These are phyloP conservation scores for Trichogramma evanescens DNA, from an alignment of 2,888 invertebrate genomes.

Conservation along the genomic window DNA sequence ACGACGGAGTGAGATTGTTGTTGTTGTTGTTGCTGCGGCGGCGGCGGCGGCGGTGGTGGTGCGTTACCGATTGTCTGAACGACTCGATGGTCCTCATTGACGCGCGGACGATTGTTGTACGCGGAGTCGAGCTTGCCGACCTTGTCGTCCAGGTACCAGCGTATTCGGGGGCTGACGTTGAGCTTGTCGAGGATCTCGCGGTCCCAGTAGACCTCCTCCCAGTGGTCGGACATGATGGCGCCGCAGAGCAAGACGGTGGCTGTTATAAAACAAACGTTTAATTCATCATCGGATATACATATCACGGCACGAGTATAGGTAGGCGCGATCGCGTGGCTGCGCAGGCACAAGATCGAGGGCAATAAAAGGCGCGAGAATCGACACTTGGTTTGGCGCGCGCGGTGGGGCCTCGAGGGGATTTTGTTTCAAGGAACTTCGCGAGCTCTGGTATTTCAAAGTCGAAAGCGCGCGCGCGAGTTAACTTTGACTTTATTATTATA, in stretches of 20 bases:
- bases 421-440: too few species aligned
- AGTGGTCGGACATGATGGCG: constrained; percentile 84
- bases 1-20: background rate
- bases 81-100: background rate
- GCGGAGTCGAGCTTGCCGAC: constrained; percentile 57
- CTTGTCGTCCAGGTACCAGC: constrained; percentile 68
- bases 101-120: constrained; percentile 6
- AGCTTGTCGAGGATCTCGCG: constrained; percentile 55
- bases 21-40: background rate
- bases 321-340: too few species aligned
- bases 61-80: background rate
- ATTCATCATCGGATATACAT: too few species aligned
- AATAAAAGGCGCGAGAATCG: too few species aligned
- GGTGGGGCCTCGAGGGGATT: too few species aligned
- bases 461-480: too few species aligned
- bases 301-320: too few species aligned
- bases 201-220: constrained; percentile 84
- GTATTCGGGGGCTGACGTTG: constrained; percentile 53
- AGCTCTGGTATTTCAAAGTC: too few species aligned
- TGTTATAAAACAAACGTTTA: constrained; percentile 13
- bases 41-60: background rate
- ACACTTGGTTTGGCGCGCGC: too few species aligned
- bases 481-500: too few species aligned
- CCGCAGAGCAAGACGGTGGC: constrained; percentile 71
- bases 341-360: too few species aligned